A percentile compares a stretch with the other conserved stretches of the same genome.
phyloP scores from a whole-genome alignment of 2,113 vertebrate species.

The Puffinus mauretanicus region DNA sequence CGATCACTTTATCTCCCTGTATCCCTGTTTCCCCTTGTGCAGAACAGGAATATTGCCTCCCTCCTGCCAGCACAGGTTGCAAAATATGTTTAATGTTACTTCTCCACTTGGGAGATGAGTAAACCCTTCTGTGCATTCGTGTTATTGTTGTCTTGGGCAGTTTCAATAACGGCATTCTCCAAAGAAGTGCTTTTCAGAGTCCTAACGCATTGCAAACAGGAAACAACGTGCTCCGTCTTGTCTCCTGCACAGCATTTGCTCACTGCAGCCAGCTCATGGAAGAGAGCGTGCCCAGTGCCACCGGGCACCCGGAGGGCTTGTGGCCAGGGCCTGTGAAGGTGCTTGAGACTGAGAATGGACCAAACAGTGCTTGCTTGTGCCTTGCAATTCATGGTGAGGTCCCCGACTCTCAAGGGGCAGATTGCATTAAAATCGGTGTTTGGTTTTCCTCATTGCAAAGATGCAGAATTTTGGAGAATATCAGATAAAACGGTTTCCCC shows the following conservation, averaged over 20 bases:
- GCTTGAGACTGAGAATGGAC: background rate
- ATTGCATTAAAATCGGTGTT: background rate
- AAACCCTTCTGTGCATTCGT: background rate
- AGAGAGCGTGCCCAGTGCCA: background rate
- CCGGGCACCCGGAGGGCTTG: background rate
- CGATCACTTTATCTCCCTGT: background rate
- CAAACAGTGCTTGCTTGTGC: background rate
- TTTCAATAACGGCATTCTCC: background rate
- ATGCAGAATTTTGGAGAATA: background rate
- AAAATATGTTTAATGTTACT: background rate
- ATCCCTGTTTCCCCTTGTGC: background rate
- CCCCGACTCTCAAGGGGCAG: background rate
- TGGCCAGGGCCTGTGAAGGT: background rate
- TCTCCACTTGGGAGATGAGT: background rate
- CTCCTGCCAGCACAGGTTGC: background rate
- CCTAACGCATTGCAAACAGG: background rate
- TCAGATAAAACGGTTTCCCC: accelerated
- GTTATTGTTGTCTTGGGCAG: accelerated
- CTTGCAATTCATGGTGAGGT: accelerated
- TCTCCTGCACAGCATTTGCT: background rate
- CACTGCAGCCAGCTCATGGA: background rate
- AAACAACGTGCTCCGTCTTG: constrained; percentile 13
- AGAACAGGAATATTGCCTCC: background rate
- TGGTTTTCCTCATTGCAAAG: background rate
- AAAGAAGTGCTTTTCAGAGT: background rate